These are phyloP conservation scores for Epistrophe grossulariae DNA, from an alignment of 2,888 invertebrate genomes.

Conservation along the genomic window DNA sequence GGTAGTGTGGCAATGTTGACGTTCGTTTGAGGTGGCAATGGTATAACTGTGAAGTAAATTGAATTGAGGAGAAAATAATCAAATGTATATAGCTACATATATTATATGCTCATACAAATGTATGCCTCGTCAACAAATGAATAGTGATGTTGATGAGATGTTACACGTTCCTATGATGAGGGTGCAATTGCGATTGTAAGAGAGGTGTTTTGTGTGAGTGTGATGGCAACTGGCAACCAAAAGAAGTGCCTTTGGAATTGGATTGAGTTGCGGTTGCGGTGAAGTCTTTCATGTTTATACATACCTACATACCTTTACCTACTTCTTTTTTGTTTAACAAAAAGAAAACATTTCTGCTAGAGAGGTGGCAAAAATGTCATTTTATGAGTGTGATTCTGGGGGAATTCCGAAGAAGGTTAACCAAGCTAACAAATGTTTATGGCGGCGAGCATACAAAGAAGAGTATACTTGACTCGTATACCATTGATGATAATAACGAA, in stretches of 20 bases:
- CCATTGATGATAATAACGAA: background rate
- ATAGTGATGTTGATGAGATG: constrained; percentile 73
- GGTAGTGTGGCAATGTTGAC: background rate
- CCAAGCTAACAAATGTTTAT: constrained; percentile 23
- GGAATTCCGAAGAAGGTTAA: constrained; percentile 5
- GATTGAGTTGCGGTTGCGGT: constrained; percentile 17
- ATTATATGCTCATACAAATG: background rate
- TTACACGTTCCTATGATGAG: constrained; percentile 62
- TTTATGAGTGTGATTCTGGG: constrained; percentile 1
- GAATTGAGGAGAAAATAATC: constrained; percentile 72
- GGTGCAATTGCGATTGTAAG: constrained; percentile 52
- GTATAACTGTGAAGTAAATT: constrained; percentile 70
- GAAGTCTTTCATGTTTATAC: constrained; percentile 7
- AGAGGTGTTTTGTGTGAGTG: constrained; percentile 17
- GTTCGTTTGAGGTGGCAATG: constrained; percentile 11
- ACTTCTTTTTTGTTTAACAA: background rate
- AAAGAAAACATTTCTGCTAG: constrained; percentile 4
- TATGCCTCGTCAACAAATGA: constrained; percentile 71
- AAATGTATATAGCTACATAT: constrained; percentile 43
- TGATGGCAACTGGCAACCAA: background rate
- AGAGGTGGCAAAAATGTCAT: constrained; percentile 6
- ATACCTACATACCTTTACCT: background rate
- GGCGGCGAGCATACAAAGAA: background rate
- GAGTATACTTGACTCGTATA: no score
- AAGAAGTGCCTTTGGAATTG: background rate